Conservation (phyloP, 2,888 invertebrate genomes). For the Myopa testacea region DNA sequence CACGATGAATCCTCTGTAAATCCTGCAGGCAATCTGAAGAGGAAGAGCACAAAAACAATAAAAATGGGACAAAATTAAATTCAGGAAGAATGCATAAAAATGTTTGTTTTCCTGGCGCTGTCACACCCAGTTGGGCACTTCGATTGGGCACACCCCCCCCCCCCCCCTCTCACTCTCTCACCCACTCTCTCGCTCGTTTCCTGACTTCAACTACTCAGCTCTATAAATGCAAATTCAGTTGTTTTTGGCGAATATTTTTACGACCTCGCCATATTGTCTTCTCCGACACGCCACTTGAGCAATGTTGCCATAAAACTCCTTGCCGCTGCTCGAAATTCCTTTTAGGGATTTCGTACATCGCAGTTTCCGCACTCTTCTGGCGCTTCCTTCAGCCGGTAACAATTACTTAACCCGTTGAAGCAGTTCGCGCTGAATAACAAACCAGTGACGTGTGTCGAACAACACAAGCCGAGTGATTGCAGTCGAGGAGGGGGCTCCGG, state of each 20-base stretch:
- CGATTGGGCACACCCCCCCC: not conserved
- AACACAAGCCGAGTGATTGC: too few species aligned
- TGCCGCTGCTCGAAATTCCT: constrained; percentile 13
- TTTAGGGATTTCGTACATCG: not conserved
- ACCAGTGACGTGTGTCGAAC: constrained; percentile 7
- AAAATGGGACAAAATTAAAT: constrained; percentile 27
- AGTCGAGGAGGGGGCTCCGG: not conserved
- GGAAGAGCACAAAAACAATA: not conserved
- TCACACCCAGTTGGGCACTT: not conserved
- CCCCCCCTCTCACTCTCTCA: too few species aligned
- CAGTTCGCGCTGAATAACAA: constrained; percentile 8
- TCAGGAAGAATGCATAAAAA: constrained; percentile 18
- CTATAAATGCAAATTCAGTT: constrained; percentile 28
- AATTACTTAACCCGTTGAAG: constrained; percentile 34
- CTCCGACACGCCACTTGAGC: constrained; percentile 35
- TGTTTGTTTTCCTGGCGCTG: constrained; percentile 1
- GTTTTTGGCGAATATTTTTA: constrained; percentile 37
- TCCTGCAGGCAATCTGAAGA: constrained; percentile 6
- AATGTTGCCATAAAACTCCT: constrained; percentile 29
- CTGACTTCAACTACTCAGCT: not conserved
- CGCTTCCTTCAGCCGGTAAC: not conserved
- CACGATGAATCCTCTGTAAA: constrained; percentile 25
- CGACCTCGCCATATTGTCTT: constrained; percentile 32
- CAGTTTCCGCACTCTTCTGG: not conserved
- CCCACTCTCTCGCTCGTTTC: not conserved